Conservation (phyloP, 2,113 vertebrate genomes). For the Actenoides hombroni region DNA sequence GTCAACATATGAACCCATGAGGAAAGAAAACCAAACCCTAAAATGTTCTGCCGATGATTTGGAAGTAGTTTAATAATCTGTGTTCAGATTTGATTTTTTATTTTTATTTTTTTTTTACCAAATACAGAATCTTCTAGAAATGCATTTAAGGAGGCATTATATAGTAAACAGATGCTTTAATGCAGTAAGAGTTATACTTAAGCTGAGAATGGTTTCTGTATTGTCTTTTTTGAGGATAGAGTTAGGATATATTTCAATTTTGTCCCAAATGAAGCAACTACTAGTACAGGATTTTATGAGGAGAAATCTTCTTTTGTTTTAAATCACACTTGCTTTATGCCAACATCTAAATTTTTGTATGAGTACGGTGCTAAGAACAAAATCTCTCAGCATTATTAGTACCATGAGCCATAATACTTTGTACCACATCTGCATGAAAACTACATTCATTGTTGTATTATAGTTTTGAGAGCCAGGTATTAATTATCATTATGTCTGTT, state of each 20-base stretch:
- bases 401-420: background rate
- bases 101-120: background rate
- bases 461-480: background rate
- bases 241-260: background rate
- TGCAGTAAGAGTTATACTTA: background rate
- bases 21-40: background rate
- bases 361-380: background rate
- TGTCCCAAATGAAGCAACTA: background rate
- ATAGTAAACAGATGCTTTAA: background rate
- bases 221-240: background rate
- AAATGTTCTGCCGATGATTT: background rate
- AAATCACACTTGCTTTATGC: background rate
- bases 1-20: background rate
- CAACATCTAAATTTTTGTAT: background rate
- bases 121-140: background rate
- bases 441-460: conserved; percentile 1
- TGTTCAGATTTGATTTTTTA: background rate
- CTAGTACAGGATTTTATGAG: background rate
- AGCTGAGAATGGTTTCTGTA: background rate
- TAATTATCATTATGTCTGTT: conserved; percentile 33
- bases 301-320: background rate
- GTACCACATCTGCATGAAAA: conserved; percentile 25
- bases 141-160: background rate
- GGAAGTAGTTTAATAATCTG: background rate
- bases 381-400: background rate